A percentile compares a stretch with the other conserved stretches of the same genome.
These are phyloP conservation scores for Candidula unifasciata DNA, from an alignment of 2,888 invertebrate species.

Conservation along the genomic window DNA sequence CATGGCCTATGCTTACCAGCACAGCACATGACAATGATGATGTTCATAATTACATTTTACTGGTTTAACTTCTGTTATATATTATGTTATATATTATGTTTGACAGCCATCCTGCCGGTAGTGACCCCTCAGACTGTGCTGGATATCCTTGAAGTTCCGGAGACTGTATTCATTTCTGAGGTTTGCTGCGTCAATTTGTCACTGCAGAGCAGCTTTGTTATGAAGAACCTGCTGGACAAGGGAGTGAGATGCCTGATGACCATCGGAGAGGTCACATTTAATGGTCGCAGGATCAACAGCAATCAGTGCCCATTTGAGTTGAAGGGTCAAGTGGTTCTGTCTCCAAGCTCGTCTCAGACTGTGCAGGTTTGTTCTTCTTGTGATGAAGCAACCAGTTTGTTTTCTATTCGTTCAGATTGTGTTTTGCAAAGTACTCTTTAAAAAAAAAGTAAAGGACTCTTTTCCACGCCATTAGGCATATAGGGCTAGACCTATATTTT, in stretches of 20 bases:
- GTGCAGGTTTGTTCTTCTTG: slow-evolving; percentile 16
- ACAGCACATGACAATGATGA: too few relatives aligned
- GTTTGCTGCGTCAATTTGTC: slow-evolving; percentile 39
- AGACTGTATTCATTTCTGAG: slow-evolving; percentile 16
- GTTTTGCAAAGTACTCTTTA: too few relatives aligned
- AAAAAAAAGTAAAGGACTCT: too few relatives aligned
- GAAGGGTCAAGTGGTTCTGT: slow-evolving; percentile 22
- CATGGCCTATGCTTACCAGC: too few relatives aligned
- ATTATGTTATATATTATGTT: neutral
- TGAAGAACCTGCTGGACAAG: slow-evolving; percentile 25
- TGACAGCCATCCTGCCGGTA: slow-evolving; percentile 39
- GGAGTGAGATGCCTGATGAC: slow-evolving; percentile 40
- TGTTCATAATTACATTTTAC: neutral
- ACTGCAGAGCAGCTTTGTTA: slow-evolving; percentile 1
- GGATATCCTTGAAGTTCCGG: slow-evolving; percentile 28
- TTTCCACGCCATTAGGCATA: too few relatives aligned
- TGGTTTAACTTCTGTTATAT: neutral
- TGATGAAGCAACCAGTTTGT: too few relatives aligned
- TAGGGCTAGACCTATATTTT: too few relatives aligned
- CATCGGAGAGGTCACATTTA: slow-evolving; percentile 27
- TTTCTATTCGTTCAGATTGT: too few relatives aligned
- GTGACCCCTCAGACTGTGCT: slow-evolving; percentile 10
- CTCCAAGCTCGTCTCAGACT: slow-evolving; percentile 3
- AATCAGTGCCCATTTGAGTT: slow-evolving; percentile 41
- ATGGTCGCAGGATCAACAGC: slow-evolving; percentile 20